These are phyloP conservation scores for Spea multiplicata DNA, from an alignment of 2,113 vertebrate genomes.

Conservation along the genomic window DNA sequence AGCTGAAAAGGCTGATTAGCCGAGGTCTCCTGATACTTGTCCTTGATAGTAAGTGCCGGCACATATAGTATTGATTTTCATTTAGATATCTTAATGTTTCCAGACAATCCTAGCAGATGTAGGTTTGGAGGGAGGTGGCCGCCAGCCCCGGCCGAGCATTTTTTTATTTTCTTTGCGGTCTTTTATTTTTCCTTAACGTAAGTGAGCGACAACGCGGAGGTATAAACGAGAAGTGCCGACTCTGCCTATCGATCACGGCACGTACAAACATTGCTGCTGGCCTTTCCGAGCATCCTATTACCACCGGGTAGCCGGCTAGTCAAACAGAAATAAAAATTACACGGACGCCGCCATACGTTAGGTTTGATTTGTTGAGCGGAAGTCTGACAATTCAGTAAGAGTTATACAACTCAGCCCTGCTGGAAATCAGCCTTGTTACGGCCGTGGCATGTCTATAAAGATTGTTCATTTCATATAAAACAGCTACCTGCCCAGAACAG, in stretches of 20 bases:
- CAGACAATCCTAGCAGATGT: conserved; percentile 83
- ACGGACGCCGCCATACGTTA: conserved; percentile 96
- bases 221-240: conserved; percentile 89
- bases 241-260: conserved; percentile 85
- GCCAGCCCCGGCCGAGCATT: conserved; percentile 84
- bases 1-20: conserved; percentile 77
- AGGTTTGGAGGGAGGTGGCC: conserved; percentile 71
- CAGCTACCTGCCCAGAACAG: conserved; percentile 86
- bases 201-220: conserved; percentile 87
- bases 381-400: conserved; percentile 90
- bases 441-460: conserved; percentile 92
- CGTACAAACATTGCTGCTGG: conserved; percentile 83
- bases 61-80: conserved; percentile 97
- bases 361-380: conserved; percentile 95
- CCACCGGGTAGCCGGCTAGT: conserved; percentile 92
- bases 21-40: conserved; percentile 76
- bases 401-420: conserved; percentile 81
- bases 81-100: conserved; percentile 98
- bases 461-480: conserved; percentile 96
- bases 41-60: conserved; percentile 80
- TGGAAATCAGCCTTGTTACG: conserved; percentile 94
- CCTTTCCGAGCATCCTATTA: conserved; percentile 92
- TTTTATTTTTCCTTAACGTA: conserved; percentile 98
- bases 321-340: conserved; percentile 98
- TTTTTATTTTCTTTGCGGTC: conserved; percentile 83